phyloP scores from a whole-genome alignment of 2,113 vertebrate species.

The Hiodon tergisus region DNA sequence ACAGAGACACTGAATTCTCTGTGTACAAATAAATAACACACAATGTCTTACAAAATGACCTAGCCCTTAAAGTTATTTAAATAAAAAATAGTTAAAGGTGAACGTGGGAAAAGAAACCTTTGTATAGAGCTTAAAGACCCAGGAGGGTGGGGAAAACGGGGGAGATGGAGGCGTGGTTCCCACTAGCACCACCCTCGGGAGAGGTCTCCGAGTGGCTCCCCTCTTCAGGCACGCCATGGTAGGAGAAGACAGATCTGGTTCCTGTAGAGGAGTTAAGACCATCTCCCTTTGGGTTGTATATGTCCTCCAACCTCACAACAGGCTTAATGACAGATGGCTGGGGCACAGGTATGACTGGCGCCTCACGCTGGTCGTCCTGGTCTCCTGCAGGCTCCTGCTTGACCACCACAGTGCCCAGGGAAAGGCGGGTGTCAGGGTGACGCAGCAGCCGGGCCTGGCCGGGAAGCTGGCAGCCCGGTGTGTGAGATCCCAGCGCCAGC shows the following conservation, averaged over 20 bases:
- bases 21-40: too few relatives aligned
- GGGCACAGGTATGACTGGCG: constrained; percentile 47
- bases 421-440: constrained; percentile 46
- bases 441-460: constrained; percentile 40
- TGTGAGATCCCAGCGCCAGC: constrained; percentile 75
- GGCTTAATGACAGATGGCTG: constrained; percentile 75
- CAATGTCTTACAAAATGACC: too few relatives aligned
- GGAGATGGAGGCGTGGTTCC: constrained; percentile 74
- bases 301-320: constrained; percentile 46
- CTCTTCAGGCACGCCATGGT: constrained; percentile 69
- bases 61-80: too few relatives aligned
- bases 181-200: constrained; percentile 71
- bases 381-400: constrained; percentile 72
- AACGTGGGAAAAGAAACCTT: too few relatives aligned
- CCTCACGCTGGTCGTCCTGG: constrained; percentile 55
- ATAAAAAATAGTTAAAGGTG: too few relatives aligned
- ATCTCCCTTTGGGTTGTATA: constrained; percentile 66
- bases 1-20: too few relatives aligned
- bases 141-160: constrained; percentile 76
- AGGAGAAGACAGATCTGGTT: constrained; percentile 72
- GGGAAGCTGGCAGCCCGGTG: constrained; percentile 71
- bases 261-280: constrained; percentile 71
- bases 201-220: constrained; percentile 63
- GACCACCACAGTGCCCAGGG: constrained; percentile 53
- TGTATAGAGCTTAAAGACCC: constrained; percentile 58